Percentiles rank a stretch among this genome's conserved stretches.
phyloP scores from a whole-genome alignment of 2,797 vertebrate genomes.

The Eurystomus glaucurus region DNA sequence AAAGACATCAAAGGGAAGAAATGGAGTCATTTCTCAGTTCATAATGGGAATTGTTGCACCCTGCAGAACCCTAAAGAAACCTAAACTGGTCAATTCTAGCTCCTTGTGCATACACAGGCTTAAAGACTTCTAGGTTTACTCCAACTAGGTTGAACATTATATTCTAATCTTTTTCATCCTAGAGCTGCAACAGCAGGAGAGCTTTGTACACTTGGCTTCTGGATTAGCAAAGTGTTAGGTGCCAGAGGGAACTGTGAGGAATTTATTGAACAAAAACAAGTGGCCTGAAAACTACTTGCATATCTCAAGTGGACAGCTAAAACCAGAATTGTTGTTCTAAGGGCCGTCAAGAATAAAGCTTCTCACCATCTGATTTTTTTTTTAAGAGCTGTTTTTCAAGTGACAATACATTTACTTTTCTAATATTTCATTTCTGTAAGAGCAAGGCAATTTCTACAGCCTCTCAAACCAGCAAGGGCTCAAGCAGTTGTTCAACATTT shows the following conservation, averaged over 20 bases:
- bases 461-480: neutral
- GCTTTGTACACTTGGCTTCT: neutral
- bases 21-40: neutral
- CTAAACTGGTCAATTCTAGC: neutral
- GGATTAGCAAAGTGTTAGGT: neutral
- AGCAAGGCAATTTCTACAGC: neutral
- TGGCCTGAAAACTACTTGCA: neutral
- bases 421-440: neutral
- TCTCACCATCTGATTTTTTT: neutral
- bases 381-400: neutral
- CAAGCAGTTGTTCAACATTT: neutral
- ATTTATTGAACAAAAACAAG: neutral
- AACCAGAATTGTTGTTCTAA: neutral
- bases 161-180: neutral
- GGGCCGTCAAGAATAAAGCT: neutral
- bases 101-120: neutral
- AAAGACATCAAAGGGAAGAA: neutral
- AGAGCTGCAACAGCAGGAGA: neutral
- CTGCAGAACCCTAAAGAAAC: neutral
- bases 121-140: neutral
- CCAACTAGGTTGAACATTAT: neutral
- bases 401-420: neutral
- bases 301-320: neutral
- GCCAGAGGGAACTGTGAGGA: neutral
- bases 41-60: neutral